A percentile compares a stretch with the other conserved stretches of the same genome.
Conservation (phyloP, 2,888 invertebrate genomes). For the Leucophenga maculata region DNA sequence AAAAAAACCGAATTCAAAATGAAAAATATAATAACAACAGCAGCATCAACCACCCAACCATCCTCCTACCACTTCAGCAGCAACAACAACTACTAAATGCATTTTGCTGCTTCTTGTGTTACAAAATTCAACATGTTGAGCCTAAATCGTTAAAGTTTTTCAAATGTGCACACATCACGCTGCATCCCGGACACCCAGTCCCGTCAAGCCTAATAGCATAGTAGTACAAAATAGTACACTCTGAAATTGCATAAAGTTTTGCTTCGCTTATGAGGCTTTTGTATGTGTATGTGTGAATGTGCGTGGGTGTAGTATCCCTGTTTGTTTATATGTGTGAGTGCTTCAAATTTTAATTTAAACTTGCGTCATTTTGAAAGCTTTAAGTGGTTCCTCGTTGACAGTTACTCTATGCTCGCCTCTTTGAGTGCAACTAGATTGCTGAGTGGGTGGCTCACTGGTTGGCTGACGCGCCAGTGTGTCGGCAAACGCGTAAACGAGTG, state of each 20-base stretch:
- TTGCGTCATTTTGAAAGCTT: constrained; percentile 66
- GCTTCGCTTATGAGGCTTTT: constrained; percentile 37
- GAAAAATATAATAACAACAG: constrained; percentile 28
- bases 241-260: constrained; percentile 62
- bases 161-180: constrained; percentile 55
- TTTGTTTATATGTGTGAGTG: constrained; percentile 32
- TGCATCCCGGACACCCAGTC: neutral
- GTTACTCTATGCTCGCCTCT: constrained; percentile 50
- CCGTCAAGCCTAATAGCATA: neutral
- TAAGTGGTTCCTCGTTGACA: constrained; percentile 68
- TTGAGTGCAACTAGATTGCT: constrained; percentile 13
- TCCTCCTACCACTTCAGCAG: too few species aligned
- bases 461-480: neutral
- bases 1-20: neutral
- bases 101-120: constrained; percentile 48
- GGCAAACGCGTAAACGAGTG: neutral
- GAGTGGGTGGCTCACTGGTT: neutral
- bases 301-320: constrained; percentile 44
- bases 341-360: constrained; percentile 68
- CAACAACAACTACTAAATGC: constrained; percentile 47
- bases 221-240: neutral
- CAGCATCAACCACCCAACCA: constrained; percentile 10
- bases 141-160: constrained; percentile 69
- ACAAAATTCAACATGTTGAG: constrained; percentile 61
- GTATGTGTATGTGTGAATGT: constrained; percentile 40